These are phyloP conservation scores for Heterotis niloticus DNA, from an alignment of 2,113 vertebrate species.

Conservation along the genomic window DNA sequence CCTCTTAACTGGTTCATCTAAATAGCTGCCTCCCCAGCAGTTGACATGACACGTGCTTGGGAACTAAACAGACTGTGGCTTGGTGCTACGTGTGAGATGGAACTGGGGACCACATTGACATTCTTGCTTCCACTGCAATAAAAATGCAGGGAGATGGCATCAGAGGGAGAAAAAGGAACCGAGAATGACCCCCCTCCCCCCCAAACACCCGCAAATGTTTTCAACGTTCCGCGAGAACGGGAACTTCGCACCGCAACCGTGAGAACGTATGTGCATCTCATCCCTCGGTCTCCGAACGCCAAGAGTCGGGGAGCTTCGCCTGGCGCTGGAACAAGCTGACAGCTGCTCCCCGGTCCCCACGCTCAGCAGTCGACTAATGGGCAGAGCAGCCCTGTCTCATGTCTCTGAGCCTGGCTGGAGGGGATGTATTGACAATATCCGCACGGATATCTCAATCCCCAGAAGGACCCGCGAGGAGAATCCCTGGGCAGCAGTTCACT, in stretches of 20 bases:
- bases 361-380: constrained; percentile 65
- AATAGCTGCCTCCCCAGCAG: not conserved
- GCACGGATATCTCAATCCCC: constrained; percentile 65
- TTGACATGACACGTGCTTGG: not conserved
- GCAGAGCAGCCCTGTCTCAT: constrained; percentile 58
- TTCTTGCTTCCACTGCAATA: not conserved
- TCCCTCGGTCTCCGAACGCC: constrained; percentile 24
- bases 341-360: constrained; percentile 46
- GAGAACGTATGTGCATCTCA: constrained; percentile 26
- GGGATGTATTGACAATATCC: constrained; percentile 67
- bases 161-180: not conserved
- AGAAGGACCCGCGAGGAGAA: constrained; percentile 56
- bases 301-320: constrained; percentile 27
- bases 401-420: constrained; percentile 66
- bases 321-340: constrained; percentile 42
- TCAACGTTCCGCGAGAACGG: not conserved
- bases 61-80: not conserved
- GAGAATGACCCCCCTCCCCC: not conserved
- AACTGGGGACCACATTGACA: not conserved
- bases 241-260: not conserved
- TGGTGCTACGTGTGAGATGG: not conserved
- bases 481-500: constrained; percentile 49
- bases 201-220: not conserved
- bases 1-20: constrained; percentile 4
- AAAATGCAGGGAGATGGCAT: not conserved